Evolutionary conservation across 2,888 invertebrate genomes (phyloP).

Genomic region (Drosophila trichaetosa): DNA sequence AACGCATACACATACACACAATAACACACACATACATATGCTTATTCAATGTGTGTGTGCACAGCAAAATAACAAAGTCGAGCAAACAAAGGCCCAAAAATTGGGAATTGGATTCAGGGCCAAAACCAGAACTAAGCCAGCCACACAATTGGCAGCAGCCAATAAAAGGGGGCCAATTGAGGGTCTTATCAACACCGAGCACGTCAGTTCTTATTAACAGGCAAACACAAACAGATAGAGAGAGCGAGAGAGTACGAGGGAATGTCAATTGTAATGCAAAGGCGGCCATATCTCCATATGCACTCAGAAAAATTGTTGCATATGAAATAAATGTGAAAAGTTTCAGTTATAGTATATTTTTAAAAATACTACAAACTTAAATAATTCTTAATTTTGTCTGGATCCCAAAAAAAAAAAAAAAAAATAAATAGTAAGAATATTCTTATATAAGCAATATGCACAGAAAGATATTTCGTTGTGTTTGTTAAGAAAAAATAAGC

Average conservation of each 20-base stretch:
- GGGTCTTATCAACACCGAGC: constrained; percentile 51
- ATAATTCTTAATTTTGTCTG: not conserved
- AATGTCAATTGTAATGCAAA: not conserved
- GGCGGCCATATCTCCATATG: constrained; percentile 1
- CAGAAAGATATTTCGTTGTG: not conserved
- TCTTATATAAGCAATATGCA: not conserved
- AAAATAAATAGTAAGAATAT: not conserved
- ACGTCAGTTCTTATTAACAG: constrained; percentile 29
- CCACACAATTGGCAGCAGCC: constrained; percentile 47
- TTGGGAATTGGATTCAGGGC: constrained; percentile 40
- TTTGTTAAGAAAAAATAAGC: not conserved
- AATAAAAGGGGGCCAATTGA: constrained; percentile 8
- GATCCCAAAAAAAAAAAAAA: not conserved
- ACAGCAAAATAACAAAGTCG: constrained; percentile 40
- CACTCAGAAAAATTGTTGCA: not conserved
- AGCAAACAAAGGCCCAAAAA: constrained; percentile 50
- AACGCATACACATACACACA: constrained; percentile 15
- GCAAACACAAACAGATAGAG: constrained; percentile 3
- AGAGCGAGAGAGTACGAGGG: not conserved
- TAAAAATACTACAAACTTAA: not conserved
- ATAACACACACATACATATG: not conserved
- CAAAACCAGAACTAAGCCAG: constrained; percentile 37
- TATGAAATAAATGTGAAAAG: not conserved
- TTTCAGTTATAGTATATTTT: fast-evolving
- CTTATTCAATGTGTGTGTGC: constrained; percentile 13